Conservation (phyloP, 1,140 invertebrate genomes). For the Dendrolimus punctatus region DNA sequence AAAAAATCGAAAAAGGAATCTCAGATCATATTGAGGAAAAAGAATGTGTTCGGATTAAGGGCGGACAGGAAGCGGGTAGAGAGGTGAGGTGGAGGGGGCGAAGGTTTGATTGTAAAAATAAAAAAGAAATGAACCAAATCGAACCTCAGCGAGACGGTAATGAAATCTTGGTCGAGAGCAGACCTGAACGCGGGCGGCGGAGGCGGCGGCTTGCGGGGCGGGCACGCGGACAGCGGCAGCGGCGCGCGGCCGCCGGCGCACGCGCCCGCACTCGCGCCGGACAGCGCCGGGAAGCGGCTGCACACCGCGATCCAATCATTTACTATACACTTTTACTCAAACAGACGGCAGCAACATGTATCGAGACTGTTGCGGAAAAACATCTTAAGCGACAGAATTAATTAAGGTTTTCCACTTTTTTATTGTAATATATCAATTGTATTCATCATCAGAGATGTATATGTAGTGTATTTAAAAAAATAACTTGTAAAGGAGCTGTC, state of each 20-base stretch:
- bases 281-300: constrained; percentile 64
- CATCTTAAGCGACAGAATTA: no score
- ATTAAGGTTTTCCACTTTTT: no score
- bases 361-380: no score
- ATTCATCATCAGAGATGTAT: no score
- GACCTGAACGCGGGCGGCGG: constrained; percentile 89
- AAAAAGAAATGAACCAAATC: constrained; percentile 53
- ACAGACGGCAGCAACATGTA: background rate
- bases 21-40: constrained; percentile 5
- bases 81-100: constrained; percentile 4
- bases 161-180: constrained; percentile 73
- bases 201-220: constrained; percentile 75
- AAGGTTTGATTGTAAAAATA: constrained; percentile 24
- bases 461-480: no score
- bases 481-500: no score
- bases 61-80: background rate
- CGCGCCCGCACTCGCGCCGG: constrained; percentile 28
- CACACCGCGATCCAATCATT: background rate
- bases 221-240: constrained; percentile 73
- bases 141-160: constrained; percentile 77
- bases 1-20: constrained; percentile 5
- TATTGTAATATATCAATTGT: no score
- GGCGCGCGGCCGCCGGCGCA: constrained; percentile 65
- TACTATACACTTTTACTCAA: background rate
- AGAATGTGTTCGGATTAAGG: background rate